A percentile compares a stretch with the other conserved stretches of the same genome.
Conservation (phyloP, 2,797 vertebrate species). For the Sphenopsis melanotis region DNA sequence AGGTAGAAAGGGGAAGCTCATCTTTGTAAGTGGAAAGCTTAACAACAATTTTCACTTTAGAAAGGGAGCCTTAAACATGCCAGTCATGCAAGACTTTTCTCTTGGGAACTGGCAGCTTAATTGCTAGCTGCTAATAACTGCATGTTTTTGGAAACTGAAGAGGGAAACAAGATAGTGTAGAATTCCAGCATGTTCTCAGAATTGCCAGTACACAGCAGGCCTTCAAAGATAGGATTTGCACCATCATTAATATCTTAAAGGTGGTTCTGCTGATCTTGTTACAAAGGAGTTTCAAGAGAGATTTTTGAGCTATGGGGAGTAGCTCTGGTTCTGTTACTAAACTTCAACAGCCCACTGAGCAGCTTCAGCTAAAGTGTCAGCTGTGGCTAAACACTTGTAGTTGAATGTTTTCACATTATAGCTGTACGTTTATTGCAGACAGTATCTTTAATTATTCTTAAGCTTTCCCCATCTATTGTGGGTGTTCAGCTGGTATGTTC, state of each 20-base stretch:
- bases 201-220: background rate
- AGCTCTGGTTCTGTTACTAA: background rate
- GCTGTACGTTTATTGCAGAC: background rate
- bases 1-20: background rate
- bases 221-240: background rate
- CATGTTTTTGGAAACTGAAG: background rate
- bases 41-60: background rate
- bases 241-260: background rate
- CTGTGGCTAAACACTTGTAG: background rate
- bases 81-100: background rate
- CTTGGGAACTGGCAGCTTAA: background rate
- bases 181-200: background rate
- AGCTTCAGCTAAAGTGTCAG: background rate
- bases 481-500: background rate
- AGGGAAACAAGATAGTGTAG: background rate
- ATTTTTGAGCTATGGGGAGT: background rate
- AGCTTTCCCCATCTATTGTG: background rate
- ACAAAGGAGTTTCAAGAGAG: background rate
- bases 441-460: background rate
- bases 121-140: background rate
- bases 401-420: background rate
- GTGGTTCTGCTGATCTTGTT: background rate
- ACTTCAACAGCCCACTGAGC: background rate
- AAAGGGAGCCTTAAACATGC: background rate
- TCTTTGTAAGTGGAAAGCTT: background rate